These are phyloP conservation scores for Camptogramma bilineatum DNA, from an alignment of 2,888 invertebrate genomes.

Conservation along the genomic window DNA sequence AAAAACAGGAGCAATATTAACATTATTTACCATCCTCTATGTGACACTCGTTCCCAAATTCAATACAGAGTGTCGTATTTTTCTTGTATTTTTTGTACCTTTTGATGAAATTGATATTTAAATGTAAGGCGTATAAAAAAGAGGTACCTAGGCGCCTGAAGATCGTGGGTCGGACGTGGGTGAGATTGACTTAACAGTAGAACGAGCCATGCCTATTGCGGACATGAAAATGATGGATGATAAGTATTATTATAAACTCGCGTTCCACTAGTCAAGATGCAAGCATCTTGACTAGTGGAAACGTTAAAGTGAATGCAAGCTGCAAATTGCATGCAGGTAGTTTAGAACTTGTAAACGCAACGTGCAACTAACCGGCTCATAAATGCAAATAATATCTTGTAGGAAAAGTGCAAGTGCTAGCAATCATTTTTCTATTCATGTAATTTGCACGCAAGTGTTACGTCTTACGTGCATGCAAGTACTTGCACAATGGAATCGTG, in stretches of 20 bases:
- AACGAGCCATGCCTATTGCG: not conserved
- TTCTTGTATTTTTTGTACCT: slow-evolving; percentile 9
- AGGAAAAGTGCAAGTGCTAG: too few relatives aligned
- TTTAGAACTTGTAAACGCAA: too few relatives aligned
- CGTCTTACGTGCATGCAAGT: too few relatives aligned
- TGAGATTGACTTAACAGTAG: not conserved
- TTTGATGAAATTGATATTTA: slow-evolving; percentile 27
- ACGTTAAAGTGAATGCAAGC: too few relatives aligned
- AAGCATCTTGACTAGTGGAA: too few relatives aligned
- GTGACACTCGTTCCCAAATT: slow-evolving; percentile 26
- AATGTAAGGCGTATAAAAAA: slow-evolving; percentile 2
- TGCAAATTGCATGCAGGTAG: too few relatives aligned
- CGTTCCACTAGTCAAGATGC: too few relatives aligned
- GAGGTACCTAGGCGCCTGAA: not conserved
- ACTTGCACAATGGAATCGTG: too few relatives aligned
- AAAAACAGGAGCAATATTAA: slow-evolving; percentile 34
- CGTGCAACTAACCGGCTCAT: too few relatives aligned
- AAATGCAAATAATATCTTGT: too few relatives aligned
- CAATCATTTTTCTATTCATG: not conserved
- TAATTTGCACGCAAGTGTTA: too few relatives aligned
- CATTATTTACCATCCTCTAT: slow-evolving; percentile 36
- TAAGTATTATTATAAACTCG: not conserved
- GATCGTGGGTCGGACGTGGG: not conserved
- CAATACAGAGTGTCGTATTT: slow-evolving; percentile 17
- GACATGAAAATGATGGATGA: not conserved